phyloP scores from a whole-genome alignment of 2,797 vertebrate species.

The Anableps anableps region DNA sequence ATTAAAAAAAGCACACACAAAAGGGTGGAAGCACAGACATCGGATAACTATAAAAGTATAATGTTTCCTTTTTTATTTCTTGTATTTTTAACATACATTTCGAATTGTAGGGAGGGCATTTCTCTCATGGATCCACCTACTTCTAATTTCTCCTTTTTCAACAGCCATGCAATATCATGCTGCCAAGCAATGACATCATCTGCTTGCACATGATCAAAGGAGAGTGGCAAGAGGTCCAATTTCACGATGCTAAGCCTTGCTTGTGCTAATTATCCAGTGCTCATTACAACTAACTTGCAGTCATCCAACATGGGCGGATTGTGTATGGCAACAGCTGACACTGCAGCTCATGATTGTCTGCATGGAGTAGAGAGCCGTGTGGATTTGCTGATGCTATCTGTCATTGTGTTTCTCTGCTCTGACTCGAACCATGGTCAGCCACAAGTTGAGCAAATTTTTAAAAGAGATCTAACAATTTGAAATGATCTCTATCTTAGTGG shows the following conservation, averaged over 20 bases:
- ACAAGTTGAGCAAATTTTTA: conserved; percentile 7
- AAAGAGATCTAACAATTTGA: background rate
- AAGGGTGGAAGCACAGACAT: background rate
- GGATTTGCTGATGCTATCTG: conserved; percentile 20
- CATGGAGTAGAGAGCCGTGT: conserved; percentile 18
- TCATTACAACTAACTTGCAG: conserved; percentile 50
- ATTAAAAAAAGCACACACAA: background rate
- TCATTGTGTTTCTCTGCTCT: conserved; percentile 1
- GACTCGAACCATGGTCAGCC: conserved; percentile 16
- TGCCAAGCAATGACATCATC: conserved; percentile 62
- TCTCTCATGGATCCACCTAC: conserved; percentile 4
- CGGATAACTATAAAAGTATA: background rate
- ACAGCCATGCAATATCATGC: conserved; percentile 28
- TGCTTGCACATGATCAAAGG: conserved; percentile 14
- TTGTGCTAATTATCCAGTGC: conserved; percentile 53
- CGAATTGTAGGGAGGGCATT: background rate
- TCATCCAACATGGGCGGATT: conserved; percentile 38
- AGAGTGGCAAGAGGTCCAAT: conserved; percentile 35
- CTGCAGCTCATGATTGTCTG: conserved; percentile 38
- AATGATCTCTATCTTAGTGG: background rate
- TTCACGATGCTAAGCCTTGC: conserved; percentile 27
- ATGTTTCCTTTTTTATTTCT: background rate
- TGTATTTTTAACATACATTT: background rate
- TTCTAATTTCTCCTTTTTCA: conserved; percentile 43
- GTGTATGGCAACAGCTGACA: conserved; percentile 47